Conservation (phyloP, 2,797 vertebrate species). For the Acomys russatus region DNA sequence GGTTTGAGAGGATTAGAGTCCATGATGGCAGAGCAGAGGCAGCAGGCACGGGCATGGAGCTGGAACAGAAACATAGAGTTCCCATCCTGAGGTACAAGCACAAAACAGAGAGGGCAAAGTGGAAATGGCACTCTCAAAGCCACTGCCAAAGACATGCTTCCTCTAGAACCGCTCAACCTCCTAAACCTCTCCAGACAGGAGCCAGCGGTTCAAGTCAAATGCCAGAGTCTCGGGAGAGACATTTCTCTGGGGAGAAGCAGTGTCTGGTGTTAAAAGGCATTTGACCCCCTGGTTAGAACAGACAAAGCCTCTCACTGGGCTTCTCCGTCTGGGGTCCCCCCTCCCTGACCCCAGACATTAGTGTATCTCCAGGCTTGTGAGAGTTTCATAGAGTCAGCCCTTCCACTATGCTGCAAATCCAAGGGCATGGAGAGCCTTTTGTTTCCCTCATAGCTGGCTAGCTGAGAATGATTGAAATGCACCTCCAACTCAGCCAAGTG, state of each 20-base stretch:
- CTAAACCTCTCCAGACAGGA: background rate
- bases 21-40: background rate
- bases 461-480: background rate
- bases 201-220: background rate
- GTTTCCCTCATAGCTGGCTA: background rate
- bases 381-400: background rate
- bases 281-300: background rate
- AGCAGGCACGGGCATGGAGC: background rate
- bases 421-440: background rate
- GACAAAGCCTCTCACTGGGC: background rate
- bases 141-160: background rate
- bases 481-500: background rate
- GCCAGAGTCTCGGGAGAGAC: background rate
- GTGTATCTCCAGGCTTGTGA: background rate
- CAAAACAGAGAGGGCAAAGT: background rate
- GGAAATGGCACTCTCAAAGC: background rate
- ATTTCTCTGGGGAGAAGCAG: background rate
- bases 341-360: background rate
- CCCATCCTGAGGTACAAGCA: background rate
- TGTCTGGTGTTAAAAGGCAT: background rate
- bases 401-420: background rate
- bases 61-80: background rate
- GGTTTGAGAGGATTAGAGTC: background rate
- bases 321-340: background rate
- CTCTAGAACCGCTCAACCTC: background rate